Evolutionary conservation across 2,888 invertebrate genomes (phyloP), one percentile per base, ranked within the genome.

Genomic region (Dromius quadrimaculatus): DNA sequence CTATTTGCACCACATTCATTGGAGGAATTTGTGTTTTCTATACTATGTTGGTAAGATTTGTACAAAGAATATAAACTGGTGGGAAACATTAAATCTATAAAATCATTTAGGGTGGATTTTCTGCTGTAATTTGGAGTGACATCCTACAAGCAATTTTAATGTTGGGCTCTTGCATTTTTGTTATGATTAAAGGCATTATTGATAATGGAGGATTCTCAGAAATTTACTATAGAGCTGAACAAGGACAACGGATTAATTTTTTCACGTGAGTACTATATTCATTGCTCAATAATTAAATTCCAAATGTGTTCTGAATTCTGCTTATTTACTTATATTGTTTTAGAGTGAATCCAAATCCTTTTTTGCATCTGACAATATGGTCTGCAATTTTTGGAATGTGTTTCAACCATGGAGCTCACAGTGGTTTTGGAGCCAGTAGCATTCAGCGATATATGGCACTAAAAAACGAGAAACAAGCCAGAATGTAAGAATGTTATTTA

Each of bases 311-410:
- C 22, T 23, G 13, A 34, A 34, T 23, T 11, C 19, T 50, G 17
- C 20, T 15, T 19, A 5, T 11, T 41, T 41, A 11, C 6, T n/a
- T n/a, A 6, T 11, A 4, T 41, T 43, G 1, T 41, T 62, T 43
- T 62, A 68, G 68, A 6, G 23, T 38, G 57, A 15, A 68, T 22
- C 57, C 57, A 2, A 68, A 68, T 23, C 68, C 68, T 23, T 68
- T 68, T 57, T 4, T n/a, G 5, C 38, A 57, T 15, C 17, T 68
- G n/a, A 23, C 68, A 15, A 8, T 68, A n/a, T 68, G 68, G 68
- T 41, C 57, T 8, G 4, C 38, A 1, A 11, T 59, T 11, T 9
- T 68, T n/a, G 68, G 68, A 68, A 57, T 68, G 54, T 22, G 22
- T 41, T 36, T 57, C n/a, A 68, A 19, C 5, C 28, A 38, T 22